phyloP scores from a whole-genome alignment of 2,888 invertebrate genomes.

The Octodonta nipae region DNA sequence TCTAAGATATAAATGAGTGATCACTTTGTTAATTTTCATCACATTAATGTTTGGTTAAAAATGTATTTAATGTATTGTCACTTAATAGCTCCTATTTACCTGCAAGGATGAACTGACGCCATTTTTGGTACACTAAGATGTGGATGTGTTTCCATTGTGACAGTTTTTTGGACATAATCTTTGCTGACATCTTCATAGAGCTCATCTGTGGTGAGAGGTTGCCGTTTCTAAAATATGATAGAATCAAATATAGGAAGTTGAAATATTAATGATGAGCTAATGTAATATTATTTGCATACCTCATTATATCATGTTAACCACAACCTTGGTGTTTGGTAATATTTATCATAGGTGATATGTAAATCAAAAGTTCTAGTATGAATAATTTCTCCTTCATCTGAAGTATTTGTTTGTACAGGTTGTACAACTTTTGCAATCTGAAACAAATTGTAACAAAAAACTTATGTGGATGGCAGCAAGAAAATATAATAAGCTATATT shows the following conservation, averaged over 20 bases:
- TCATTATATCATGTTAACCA: conserved; percentile 98
- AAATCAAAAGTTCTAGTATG: conserved; percentile 95
- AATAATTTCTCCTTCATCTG: conserved; percentile 66
- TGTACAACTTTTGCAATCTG: conserved; percentile 25
- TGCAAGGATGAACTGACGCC: conserved; percentile 98
- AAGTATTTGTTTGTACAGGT: conserved; percentile 23
- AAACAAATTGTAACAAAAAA: no score
- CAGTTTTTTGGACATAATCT: conserved; percentile 98
- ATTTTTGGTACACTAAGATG: conserved; percentile 86
- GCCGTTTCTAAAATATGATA: conserved; percentile 54
- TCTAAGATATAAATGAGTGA: no score
- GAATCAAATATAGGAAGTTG: no score
- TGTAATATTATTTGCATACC: no score
- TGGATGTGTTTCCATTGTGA: conserved; percentile 98
- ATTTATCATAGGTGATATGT: conserved; percentile 99
- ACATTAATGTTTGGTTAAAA: no score
- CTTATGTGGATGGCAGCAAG: no score
- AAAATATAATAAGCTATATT: no score
- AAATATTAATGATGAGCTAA: no score
- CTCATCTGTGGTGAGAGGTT: conserved; percentile 79
- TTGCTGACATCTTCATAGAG: conserved; percentile 99
- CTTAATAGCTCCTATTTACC: conserved; percentile 49
- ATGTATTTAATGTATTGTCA: no score
- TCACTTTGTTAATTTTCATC: no score
- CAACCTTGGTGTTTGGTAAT: conserved; percentile 96